Percentiles rank a stretch among this genome's conserved stretches.
Evolutionary conservation across 2,113 vertebrate genomes (phyloP).

Genomic region (Hemicordylus capensis): DNA sequence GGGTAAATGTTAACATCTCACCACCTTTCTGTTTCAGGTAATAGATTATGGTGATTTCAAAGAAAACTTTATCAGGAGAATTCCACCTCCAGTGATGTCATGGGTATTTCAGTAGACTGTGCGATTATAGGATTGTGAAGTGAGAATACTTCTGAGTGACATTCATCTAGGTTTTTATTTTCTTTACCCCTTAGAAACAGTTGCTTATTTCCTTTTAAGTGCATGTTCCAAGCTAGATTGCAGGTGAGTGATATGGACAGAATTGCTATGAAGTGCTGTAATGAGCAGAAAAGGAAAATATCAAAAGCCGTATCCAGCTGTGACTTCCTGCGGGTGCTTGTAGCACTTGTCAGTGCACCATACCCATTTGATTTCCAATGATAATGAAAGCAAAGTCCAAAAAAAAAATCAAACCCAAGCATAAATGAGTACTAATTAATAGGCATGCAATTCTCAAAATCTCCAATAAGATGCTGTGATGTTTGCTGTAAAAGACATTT

Average conservation of each 20-base stretch:
- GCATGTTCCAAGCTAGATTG: slow-evolving; percentile 7
- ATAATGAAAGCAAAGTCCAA: not conserved
- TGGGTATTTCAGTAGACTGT: not conserved
- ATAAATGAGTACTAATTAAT: not conserved
- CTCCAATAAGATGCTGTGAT: not conserved
- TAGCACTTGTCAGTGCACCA: not conserved
- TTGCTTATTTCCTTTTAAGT: slow-evolving; percentile 13
- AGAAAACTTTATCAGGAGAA: not conserved
- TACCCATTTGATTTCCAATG: not conserved
- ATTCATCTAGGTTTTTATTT: not conserved
- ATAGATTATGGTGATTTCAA: not conserved
- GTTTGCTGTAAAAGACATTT: not conserved
- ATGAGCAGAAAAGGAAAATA: not conserved
- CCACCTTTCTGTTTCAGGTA: not conserved
- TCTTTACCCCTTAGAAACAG: not conserved
- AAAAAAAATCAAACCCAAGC: not conserved
- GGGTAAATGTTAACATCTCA: not conserved
- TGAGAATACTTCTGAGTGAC: not conserved
- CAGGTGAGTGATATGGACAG: not conserved
- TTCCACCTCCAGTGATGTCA: not conserved
- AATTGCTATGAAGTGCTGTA: not conserved
- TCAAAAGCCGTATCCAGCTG: not conserved
- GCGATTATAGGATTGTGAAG: not conserved
- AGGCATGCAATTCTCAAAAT: not conserved
- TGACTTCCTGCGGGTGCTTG: not conserved